Evolutionary conservation across 2,113 vertebrate genomes (phyloP).

Genomic region (Pachyramphus minor): DNA sequence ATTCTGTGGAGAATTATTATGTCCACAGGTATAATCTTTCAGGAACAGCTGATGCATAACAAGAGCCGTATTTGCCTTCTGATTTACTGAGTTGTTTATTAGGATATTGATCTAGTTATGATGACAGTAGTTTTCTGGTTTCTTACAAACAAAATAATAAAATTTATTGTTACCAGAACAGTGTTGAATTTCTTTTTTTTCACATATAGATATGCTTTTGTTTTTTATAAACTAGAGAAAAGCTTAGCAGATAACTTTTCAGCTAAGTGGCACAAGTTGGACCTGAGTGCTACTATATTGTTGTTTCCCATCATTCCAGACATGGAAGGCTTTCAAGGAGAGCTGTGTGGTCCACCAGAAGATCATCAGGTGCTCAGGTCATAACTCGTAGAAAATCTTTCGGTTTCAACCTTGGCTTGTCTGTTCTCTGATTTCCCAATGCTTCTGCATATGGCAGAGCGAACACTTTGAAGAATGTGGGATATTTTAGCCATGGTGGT

Average conservation of each 20-base stretch:
- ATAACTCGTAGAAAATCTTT: neutral
- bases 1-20: neutral
- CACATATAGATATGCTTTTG: neutral
- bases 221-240: neutral
- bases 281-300: neutral
- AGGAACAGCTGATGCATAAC: neutral
- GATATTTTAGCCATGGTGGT: neutral
- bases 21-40: neutral
- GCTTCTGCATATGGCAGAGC: neutral
- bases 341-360: neutral
- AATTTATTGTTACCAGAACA: neutral
- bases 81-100: neutral
- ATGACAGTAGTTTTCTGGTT: neutral
- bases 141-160: neutral
- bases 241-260: neutral
- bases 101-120: neutral
- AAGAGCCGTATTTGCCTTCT: neutral
- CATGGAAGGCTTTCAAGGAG: neutral
- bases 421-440: neutral
- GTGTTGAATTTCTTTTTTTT: neutral
- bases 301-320: neutral
- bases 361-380: neutral
- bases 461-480: rapidly evolving
- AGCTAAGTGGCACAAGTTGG: neutral
- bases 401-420: neutral